These are phyloP conservation scores for Zaprionus gabonicus DNA, from an alignment of 1,140 invertebrate species.

Conservation along the genomic window DNA sequence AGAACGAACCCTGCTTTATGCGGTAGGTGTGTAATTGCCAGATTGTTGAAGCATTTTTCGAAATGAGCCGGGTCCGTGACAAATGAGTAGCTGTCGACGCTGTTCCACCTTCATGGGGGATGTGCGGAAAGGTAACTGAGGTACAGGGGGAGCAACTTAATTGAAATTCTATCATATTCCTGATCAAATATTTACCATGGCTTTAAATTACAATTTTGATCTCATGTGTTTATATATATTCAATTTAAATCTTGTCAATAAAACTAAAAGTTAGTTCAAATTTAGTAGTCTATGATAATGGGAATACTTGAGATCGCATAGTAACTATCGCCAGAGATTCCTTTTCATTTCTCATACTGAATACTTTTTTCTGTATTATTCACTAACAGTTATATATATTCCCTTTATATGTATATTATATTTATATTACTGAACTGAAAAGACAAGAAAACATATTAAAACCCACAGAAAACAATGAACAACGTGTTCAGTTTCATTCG, in stretches of 20 bases:
- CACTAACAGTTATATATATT: too few relatives aligned
- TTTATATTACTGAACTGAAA: background rate
- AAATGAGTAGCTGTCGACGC: slow-evolving; percentile 60
- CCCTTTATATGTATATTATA: background rate
- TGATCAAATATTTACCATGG: slow-evolving; percentile 19
- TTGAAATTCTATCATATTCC: background rate
- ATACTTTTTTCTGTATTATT: background rate
- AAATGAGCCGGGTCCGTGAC: slow-evolving; percentile 61
- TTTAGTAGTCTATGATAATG: too few relatives aligned
- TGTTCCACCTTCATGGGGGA: slow-evolving; percentile 39
- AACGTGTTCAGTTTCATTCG: slow-evolving; percentile 62
- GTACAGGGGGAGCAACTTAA: background rate
- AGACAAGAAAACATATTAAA: background rate
- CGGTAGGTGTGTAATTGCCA: slow-evolving; percentile 68
- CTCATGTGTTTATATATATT: background rate
- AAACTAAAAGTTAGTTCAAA: too few relatives aligned
- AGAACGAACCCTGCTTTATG: slow-evolving; percentile 4
- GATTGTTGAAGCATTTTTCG: slow-evolving; percentile 61
- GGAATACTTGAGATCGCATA: too few relatives aligned
- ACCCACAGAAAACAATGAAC: slow-evolving; percentile 38
- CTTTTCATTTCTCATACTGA: background rate
- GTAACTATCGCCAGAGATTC: background rate
- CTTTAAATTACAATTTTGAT: background rate
- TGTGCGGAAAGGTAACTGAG: background rate
- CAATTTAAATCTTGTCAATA: background rate